phyloP scores from a whole-genome alignment of 2,113 vertebrate genomes.

The Seriola aureovittata region DNA sequence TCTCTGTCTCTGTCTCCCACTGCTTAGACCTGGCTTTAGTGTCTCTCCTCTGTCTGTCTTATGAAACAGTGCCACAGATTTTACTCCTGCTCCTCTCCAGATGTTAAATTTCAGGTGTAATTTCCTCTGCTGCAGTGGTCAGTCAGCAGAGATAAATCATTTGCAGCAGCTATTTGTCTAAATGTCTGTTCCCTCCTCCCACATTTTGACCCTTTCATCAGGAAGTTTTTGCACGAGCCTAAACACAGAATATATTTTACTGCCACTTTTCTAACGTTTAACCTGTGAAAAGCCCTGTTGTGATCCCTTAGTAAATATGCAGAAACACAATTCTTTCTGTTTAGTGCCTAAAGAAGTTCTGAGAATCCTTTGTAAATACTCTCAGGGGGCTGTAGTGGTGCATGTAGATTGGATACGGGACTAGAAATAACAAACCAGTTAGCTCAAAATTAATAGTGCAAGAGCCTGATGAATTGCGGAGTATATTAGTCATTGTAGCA shows the following conservation, averaged over 20 bases:
- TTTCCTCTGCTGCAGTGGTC: constrained; percentile 8
- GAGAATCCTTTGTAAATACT: background rate
- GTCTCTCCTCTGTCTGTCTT: background rate
- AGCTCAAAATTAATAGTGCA: background rate
- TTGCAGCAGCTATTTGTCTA: background rate
- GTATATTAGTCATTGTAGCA: background rate
- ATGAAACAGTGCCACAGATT: background rate
- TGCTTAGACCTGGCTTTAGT: background rate
- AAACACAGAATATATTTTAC: background rate
- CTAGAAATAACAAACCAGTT: background rate
- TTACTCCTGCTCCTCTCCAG: background rate
- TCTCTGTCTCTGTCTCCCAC: background rate
- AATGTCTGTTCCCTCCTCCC: background rate
- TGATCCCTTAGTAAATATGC: background rate
- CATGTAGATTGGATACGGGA: background rate
- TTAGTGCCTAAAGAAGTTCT: too few relatives aligned
- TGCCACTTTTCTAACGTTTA: background rate
- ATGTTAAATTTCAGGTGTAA: background rate
- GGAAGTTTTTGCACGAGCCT: background rate
- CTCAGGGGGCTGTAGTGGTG: background rate
- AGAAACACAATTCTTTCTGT: background rate
- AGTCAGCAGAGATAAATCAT: background rate
- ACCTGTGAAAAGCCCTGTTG: background rate
- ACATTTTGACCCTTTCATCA: background rate
- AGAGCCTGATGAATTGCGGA: background rate